phyloP scores from a whole-genome alignment of 2,113 vertebrate species.

The Psettodes erumei region DNA sequence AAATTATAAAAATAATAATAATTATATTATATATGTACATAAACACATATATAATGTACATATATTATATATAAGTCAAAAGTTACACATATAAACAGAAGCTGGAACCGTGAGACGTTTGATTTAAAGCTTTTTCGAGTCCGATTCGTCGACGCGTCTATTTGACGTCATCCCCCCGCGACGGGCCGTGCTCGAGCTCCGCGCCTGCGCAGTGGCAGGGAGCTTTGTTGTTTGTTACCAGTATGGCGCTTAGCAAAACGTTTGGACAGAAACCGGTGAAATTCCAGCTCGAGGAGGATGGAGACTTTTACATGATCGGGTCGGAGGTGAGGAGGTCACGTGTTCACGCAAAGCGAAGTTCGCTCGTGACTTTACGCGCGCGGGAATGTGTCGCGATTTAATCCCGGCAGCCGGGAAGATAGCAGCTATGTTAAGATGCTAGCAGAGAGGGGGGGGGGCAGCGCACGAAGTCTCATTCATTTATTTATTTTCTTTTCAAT shows the following conservation, averaged over 20 bases:
- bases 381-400: neutral
- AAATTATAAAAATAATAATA: too few relatives aligned
- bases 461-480: constrained; percentile 37
- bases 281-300: constrained; percentile 94
- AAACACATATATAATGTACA: too few relatives aligned
- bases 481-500: neutral
- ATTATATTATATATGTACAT: too few relatives aligned
- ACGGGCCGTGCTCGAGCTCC: neutral
- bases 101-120: too few relatives aligned
- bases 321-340: constrained; percentile 85
- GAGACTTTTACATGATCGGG: constrained; percentile 94
- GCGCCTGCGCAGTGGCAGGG: constrained; percentile 74
- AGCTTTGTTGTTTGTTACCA: constrained; percentile 82
- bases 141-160: neutral
- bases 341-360: rapidly evolving
- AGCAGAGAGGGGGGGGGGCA: neutral
- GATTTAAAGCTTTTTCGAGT: too few relatives aligned
- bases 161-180: constrained; percentile 48
- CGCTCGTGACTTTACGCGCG: rapidly evolving
- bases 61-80: too few relatives aligned
- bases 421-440: constrained; percentile 37
- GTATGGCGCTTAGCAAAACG: constrained; percentile 95
- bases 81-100: too few relatives aligned
- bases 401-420: neutral
- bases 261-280: constrained; percentile 96